Conservation (phyloP, 2,797 vertebrate species). For the Lithobates pipiens region DNA sequence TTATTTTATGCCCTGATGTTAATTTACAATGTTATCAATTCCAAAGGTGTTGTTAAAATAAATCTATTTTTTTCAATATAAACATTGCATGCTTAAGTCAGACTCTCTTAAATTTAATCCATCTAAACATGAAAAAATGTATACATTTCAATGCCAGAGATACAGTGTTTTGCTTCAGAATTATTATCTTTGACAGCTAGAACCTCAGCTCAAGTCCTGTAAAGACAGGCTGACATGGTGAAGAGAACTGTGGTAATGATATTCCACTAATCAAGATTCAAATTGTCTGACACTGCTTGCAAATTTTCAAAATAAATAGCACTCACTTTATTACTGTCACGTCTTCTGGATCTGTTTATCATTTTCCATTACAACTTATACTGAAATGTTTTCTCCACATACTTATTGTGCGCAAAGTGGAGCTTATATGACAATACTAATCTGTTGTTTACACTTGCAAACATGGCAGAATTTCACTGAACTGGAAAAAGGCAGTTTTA, state of each 20-base stretch:
- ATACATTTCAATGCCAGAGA: slow-evolving; percentile 3
- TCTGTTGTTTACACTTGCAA: slow-evolving; percentile 5
- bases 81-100: too few relatives aligned
- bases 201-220: slow-evolving; percentile 36
- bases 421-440: slow-evolving; percentile 11
- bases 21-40: background rate
- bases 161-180: background rate
- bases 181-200: slow-evolving; percentile 29
- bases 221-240: slow-evolving; percentile 43
- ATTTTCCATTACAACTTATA: slow-evolving; percentile 17
- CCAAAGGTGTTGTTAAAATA: too few relatives aligned
- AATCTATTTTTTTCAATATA: too few relatives aligned
- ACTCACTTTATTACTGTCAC: slow-evolving; percentile 21
- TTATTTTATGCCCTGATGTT: background rate
- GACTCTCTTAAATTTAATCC: too few relatives aligned
- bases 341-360: slow-evolving; percentile 12
- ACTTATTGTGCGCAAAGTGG: slow-evolving; percentile 11
- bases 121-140: background rate
- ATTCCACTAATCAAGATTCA: slow-evolving; percentile 50
- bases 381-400: slow-evolving; percentile 10
- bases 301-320: slow-evolving; percentile 50
- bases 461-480: too few relatives aligned
- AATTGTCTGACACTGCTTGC: slow-evolving; percentile 52
- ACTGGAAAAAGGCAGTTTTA: background rate
- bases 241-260: slow-evolving; percentile 34